These are phyloP conservation scores for Drosophila tripunctata DNA, from an alignment of 2,888 invertebrate species.

Conservation along the genomic window DNA sequence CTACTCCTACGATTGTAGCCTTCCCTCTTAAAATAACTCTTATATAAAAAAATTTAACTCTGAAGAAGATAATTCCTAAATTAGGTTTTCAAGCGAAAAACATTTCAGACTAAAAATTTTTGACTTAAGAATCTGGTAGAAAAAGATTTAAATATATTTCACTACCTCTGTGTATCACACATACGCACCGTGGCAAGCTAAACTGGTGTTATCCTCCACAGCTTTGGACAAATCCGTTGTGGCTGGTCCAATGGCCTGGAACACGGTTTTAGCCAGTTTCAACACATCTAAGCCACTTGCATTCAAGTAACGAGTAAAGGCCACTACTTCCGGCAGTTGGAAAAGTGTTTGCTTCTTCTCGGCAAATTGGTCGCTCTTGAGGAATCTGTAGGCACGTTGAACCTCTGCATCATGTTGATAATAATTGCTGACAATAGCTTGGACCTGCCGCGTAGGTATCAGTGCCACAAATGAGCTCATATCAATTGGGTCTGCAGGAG, in stretches of 20 bases:
- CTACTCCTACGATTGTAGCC: too few species aligned
- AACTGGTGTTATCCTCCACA: not conserved
- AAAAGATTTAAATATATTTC: not conserved
- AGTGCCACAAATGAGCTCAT: slow-evolving; percentile 81
- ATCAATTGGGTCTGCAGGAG: slow-evolving; percentile 66
- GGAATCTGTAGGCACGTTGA: slow-evolving; percentile 77
- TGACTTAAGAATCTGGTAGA: too few species aligned
- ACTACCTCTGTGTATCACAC: not conserved
- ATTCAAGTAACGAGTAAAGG: slow-evolving; percentile 80
- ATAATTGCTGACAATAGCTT: slow-evolving; percentile 76
- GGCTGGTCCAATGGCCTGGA: slow-evolving; percentile 46
- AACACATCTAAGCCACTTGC: slow-evolving; percentile 82
- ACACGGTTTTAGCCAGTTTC: slow-evolving; percentile 64
- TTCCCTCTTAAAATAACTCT: too few species aligned
- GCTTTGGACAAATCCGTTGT: not conserved
- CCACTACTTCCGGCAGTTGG: slow-evolving; percentile 77
- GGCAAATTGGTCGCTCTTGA: slow-evolving; percentile 74
- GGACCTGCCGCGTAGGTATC: slow-evolving; percentile 80
- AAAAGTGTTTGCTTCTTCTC: slow-evolving; percentile 72
- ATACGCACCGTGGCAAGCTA: slow-evolving; percentile 58
- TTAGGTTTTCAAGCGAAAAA: too few species aligned
- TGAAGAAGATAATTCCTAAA: too few species aligned
- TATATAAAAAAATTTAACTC: too few species aligned
- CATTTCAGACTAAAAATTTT: too few species aligned
- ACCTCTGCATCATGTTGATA: slow-evolving; percentile 81